Base-by-base conservation (phyloP, 2,888 invertebrate species). In the Actias luna region DNA sequence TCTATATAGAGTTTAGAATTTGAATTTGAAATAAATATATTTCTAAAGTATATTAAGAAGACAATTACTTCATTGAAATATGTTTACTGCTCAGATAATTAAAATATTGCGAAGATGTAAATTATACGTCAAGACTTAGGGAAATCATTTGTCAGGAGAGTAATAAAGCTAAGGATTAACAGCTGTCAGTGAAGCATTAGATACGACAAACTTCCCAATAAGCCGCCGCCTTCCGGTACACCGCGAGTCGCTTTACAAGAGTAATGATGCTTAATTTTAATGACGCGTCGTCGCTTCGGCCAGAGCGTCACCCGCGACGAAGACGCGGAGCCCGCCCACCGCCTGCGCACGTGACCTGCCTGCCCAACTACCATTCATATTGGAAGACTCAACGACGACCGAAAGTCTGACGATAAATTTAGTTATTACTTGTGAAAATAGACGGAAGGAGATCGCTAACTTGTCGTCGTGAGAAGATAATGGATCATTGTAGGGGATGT, bases 401-500 rank as follows among this genome's bases (percentile, higher is more conserved):
- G 82, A 91, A 92, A 92, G 88, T 91, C 91, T 86, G 83, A 84
- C 92, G 91, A 92, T 92, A 92, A 92, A 92, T 92, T 92, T 87
- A 91, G 92, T 92, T 92, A 92, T 92, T 92, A 91, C 92, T 92
- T 91, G 90, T 90, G 90, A 92, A 92, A 92, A 92, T 92, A 92
- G 89, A 90, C 87, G 91, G 85, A 90, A 91, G 87, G 85, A 89
- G 91, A 92, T 92, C 89, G 90, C 89, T 90, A 92, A 92, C 92
- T 92, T 91, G 92, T 92, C 89, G 84, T 87, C 85, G 87, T 84
- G 88, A 88, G 88, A 81, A 86, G 89, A 91, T 92, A 92, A 92
- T 92, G 92, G 92, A 90, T 92, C 91, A 92, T 92, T 90, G 88
- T 81, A 82, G 83, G 83, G 86, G 82, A 77, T 86, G 85, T 88